Conservation (phyloP, 2,113 vertebrate genomes). For the Macroglossus sobrinus region DNA sequence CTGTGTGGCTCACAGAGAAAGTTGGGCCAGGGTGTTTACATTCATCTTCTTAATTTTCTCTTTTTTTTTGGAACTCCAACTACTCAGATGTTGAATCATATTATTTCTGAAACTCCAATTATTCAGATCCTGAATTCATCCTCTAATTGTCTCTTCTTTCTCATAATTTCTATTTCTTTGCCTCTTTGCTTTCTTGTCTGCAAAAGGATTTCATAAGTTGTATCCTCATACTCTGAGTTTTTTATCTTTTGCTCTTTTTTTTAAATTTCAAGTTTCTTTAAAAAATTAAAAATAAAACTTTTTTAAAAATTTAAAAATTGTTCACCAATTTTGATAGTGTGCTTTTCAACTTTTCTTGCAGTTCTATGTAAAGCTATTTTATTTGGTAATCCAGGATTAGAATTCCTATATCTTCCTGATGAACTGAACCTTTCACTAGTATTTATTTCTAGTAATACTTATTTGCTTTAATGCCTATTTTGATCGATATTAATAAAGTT, state of each 20-base stretch:
- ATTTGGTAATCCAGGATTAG: background rate
- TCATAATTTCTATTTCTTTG: background rate
- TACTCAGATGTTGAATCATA: background rate
- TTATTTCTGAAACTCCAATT: background rate
- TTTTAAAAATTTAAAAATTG: background rate
- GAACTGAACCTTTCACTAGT: background rate
- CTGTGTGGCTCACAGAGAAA: background rate
- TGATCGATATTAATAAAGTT: background rate
- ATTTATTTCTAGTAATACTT: background rate
- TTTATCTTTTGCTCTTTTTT: background rate
- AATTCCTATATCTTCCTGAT: background rate
- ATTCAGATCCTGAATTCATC: background rate
- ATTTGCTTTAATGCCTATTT: background rate
- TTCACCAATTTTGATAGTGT: background rate
- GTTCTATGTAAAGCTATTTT: background rate
- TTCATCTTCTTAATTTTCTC: background rate
- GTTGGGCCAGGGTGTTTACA: background rate
- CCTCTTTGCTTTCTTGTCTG: background rate
- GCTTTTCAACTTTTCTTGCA: background rate
- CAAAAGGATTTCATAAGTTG: background rate
- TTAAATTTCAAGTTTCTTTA: background rate
- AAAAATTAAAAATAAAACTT: background rate
- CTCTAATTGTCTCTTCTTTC: background rate
- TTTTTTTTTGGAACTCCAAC: background rate
- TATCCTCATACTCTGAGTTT: background rate